These are phyloP conservation scores for Acyrthosiphon pisum DNA, from an alignment of 1,140 invertebrate genomes.

Conservation along the genomic window DNA sequence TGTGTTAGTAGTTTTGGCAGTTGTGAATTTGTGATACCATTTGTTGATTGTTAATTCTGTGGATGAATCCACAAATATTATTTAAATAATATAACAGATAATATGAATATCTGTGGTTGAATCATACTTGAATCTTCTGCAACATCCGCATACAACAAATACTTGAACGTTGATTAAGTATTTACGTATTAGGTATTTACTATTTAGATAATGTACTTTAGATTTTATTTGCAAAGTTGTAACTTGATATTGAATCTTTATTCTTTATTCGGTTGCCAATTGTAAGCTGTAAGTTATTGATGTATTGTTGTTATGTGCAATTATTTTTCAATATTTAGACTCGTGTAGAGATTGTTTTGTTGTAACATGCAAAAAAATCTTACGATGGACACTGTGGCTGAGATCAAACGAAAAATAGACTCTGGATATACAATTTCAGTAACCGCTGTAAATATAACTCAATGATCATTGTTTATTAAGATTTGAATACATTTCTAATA, in stretches of 20 bases:
- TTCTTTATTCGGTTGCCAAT: not conserved
- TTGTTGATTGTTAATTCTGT: no score
- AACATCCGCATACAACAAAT: no score
- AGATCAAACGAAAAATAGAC: constrained; percentile 45
- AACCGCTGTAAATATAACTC: constrained; percentile 7
- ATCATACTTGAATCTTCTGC: no score
- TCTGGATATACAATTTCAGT: not conserved
- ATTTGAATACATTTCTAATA: not conserved
- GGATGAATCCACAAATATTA: no score
- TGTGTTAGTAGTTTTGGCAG: not conserved
- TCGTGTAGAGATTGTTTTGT: not conserved
- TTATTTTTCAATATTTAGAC: not conserved
- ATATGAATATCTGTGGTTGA: no score
- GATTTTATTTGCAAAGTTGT: not conserved
- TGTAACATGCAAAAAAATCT: not conserved
- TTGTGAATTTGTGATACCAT: not conserved
- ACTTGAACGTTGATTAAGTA: not conserved
- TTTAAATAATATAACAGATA: no score
- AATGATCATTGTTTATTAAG: not conserved
- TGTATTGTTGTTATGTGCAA: not conserved
- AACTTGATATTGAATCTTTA: not conserved
- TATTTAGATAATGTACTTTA: not conserved
- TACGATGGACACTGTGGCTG: not conserved
- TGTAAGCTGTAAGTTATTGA: not conserved
- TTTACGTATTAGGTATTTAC: not conserved